Evolutionary conservation across 2,888 invertebrate genomes (phyloP), one percentile per base, ranked within the genome.

Genomic region (Callimorpha dominula): DNA sequence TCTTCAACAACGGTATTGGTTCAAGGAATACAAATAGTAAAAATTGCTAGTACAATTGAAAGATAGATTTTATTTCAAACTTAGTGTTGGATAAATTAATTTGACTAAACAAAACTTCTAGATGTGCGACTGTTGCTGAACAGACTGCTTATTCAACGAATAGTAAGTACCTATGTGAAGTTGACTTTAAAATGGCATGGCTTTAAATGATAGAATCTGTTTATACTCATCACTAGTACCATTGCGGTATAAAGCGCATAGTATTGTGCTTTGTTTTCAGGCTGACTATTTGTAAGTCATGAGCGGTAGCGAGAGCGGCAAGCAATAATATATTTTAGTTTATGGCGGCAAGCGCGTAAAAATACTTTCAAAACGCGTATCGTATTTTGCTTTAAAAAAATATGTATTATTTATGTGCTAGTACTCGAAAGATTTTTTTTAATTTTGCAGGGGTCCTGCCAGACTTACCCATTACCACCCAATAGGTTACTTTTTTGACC

Each of bases 251-350:
- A 82, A 83, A 84, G 80, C 79, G 62, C 76, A 80, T 82, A 75
- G 79, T 76, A 78, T 75, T 83, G 81, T 77, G 68, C 79, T 74
- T 74, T 83, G 81, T 85, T 81, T 81, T 42, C 70, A 77, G 77
- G 65, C 63, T 65, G 43, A 46, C 60, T n/a, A 31, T 42, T 31
- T 20, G 17, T 31, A 14, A 73, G 57, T 12, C 40, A 76, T 65
- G 60, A 68, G 73, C 74, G 64, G 65, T 43, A 74, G 78, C 81
- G 81, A 20, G 68, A 31, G 67, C 70, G 20, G 31, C 4, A 15
- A 46, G 31, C 11, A n/a, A 8, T 64, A n/a, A 49, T n/a, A n/a
- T n/a, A n/a, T n/a, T n/a, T n/a, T n/a, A n/a, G n/a, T n/a, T n/a
- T n/a, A n/a, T n/a, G n/a, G n/a, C n/a, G n/a, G n/a, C n/a, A n/a